phyloP scores from a whole-genome alignment of 2,888 invertebrate species.

The Hypolimnas misippus region DNA sequence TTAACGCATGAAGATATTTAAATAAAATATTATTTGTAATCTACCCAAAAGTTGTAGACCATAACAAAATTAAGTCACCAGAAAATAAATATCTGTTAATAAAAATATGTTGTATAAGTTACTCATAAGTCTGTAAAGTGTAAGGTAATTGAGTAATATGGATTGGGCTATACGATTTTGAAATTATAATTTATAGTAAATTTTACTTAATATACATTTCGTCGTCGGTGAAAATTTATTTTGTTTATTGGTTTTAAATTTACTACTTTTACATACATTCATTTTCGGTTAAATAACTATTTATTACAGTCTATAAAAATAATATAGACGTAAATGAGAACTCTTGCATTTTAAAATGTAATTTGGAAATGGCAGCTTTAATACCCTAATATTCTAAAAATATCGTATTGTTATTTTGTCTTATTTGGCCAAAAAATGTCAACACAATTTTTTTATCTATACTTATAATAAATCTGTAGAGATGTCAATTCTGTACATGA shows the following conservation, averaged over 20 bases:
- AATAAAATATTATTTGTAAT: background rate
- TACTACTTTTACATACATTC: no score
- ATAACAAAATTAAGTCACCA: background rate
- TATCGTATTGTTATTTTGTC: no score
- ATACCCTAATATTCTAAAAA: no score
- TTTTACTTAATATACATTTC: background rate
- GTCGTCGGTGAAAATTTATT: background rate
- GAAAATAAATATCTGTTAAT: conserved; percentile 6
- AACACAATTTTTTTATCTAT: no score
- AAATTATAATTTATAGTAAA: conserved; percentile 1
- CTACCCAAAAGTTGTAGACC: background rate
- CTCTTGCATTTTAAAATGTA: no score
- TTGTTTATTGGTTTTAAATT: background rate
- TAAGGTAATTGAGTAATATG: background rate
- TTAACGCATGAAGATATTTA: conserved; percentile 88
- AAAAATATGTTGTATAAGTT: conserved; percentile 7
- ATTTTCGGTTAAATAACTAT: no score
- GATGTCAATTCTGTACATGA: no score
- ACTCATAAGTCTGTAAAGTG: background rate
- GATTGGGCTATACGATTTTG: background rate
- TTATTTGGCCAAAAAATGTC: no score
- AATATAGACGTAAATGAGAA: no score
- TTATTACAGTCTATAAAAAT: no score
- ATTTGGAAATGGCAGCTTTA: no score
- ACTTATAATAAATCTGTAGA: no score